Conservation (phyloP, 2,113 vertebrate genomes). For the Stictonetta naevosa region DNA sequence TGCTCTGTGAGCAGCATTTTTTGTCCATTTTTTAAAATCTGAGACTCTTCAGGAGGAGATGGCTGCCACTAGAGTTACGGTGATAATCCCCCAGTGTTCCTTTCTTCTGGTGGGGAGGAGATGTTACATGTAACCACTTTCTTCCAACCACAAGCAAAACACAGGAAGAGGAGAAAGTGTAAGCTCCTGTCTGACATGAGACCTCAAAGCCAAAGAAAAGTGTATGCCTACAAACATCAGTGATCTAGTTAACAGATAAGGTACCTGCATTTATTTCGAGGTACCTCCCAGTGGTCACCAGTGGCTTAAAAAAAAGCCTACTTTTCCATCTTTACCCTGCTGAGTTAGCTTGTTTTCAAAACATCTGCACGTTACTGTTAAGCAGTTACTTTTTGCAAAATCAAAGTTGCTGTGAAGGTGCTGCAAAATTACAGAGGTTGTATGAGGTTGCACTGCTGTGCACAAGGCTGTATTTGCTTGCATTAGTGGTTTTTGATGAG, state of each 20-base stretch:
- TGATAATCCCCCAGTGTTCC: not conserved
- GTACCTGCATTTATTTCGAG: not conserved
- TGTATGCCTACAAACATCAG: not conserved
- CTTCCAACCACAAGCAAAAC: not conserved
- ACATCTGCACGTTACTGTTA: not conserved
- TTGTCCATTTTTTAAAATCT: not conserved
- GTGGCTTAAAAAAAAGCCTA: not conserved
- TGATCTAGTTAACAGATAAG: not conserved
- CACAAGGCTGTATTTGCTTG: not conserved
- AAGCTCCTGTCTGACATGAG: not conserved
- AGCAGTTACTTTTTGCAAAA: not conserved
- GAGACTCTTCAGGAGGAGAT: not conserved
- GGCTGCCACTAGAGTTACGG: not conserved
- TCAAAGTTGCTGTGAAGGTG: not conserved
- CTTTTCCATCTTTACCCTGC: not conserved
- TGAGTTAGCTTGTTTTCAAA: not conserved
- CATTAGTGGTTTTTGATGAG: not conserved
- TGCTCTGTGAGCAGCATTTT: not conserved
- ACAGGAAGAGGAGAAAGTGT: not conserved
- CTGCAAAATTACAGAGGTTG: not conserved
- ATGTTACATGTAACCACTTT: not conserved
- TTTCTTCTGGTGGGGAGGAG: fast-evolving
- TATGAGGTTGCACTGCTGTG: not conserved
- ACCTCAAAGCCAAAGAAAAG: not conserved
- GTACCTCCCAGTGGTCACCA: not conserved